Evolutionary conservation across 2,797 vertebrate species (phyloP).

Genomic region (Orientallactaga sibirica): DNA sequence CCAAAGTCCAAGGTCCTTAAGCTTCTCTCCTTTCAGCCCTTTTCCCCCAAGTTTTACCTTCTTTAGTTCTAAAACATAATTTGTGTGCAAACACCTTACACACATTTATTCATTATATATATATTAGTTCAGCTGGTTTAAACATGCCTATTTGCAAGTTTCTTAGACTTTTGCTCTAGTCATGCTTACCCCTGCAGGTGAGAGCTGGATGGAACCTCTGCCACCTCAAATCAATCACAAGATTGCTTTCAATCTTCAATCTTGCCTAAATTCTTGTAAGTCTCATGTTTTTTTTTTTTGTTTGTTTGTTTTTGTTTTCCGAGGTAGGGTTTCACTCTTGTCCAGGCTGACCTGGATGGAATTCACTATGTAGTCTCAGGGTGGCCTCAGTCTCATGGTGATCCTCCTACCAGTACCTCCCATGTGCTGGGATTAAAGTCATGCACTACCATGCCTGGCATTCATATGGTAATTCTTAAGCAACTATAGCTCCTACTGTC

Average conservation of each 20-base stretch:
- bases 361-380: too few species aligned
- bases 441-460: too few species aligned
- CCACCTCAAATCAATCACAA: slow-evolving; percentile 36
- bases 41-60: slow-evolving; percentile 13
- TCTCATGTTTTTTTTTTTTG: too few species aligned
- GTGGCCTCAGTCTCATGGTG: too few species aligned
- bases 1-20: neutral
- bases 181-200: neutral
- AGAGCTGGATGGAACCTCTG: neutral
- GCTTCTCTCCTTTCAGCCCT: slow-evolving; percentile 26
- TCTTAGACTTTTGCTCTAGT: slow-evolving; percentile 24
- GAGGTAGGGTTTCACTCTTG: too few species aligned
- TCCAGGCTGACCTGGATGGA: too few species aligned
- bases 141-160: slow-evolving; percentile 7
- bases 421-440: too few species aligned
- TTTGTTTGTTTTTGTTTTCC: too few species aligned
- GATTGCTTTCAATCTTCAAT: slow-evolving; percentile 46
- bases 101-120: neutral
- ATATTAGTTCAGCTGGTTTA: slow-evolving; percentile 44
- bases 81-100: slow-evolving; percentile 9
- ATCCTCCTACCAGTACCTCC: too few species aligned
- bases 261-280: neutral
- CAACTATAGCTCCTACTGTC: too few species aligned
- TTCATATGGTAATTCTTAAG: too few species aligned
- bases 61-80: slow-evolving; percentile 56